A percentile compares a stretch with the other conserved stretches of the same genome.
These are phyloP conservation scores for Pachyramphus minor DNA, from an alignment of 2,113 vertebrate species.

Conservation along the genomic window DNA sequence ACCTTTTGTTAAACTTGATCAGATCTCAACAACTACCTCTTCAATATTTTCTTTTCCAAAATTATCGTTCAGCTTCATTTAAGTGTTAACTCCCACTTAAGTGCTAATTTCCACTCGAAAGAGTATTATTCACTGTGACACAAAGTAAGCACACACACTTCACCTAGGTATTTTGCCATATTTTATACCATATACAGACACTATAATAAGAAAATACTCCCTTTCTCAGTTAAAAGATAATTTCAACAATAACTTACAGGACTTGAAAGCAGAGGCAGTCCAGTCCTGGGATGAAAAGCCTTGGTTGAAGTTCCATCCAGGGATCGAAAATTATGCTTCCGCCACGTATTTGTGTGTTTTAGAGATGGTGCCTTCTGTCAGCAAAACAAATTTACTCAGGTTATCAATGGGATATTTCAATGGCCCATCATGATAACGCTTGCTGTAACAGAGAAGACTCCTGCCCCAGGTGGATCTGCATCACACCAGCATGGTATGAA, in stretches of 20 bases:
- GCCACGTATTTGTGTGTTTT: constrained; percentile 85
- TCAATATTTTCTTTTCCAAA: not conserved
- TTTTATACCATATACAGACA: not conserved
- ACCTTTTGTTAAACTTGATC: not conserved
- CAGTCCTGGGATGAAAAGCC: constrained; percentile 96
- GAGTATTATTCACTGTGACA: not conserved
- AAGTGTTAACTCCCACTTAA: not conserved
- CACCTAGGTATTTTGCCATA: not conserved
- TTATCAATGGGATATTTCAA: not conserved
- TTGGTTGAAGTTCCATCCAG: constrained; percentile 89
- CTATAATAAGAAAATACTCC: not conserved
- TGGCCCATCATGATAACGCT: not conserved
- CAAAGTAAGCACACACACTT: not conserved
- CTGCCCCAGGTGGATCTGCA: not conserved
- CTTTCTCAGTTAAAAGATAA: not conserved
- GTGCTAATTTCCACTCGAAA: not conserved
- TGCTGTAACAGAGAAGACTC: not conserved
- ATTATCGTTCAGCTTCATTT: not conserved
- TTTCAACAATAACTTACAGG: constrained; percentile 79
- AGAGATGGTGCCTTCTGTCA: constrained; percentile 76
- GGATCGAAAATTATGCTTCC: constrained; percentile 87
- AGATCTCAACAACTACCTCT: not conserved
- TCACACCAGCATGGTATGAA: not conserved
- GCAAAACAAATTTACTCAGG: constrained; percentile 19
- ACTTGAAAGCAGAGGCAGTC: constrained; percentile 96